Evolutionary conservation across 1,140 invertebrate species (phyloP), one percentile per base, ranked within the genome.

Genomic region (Mamestra configurata): DNA sequence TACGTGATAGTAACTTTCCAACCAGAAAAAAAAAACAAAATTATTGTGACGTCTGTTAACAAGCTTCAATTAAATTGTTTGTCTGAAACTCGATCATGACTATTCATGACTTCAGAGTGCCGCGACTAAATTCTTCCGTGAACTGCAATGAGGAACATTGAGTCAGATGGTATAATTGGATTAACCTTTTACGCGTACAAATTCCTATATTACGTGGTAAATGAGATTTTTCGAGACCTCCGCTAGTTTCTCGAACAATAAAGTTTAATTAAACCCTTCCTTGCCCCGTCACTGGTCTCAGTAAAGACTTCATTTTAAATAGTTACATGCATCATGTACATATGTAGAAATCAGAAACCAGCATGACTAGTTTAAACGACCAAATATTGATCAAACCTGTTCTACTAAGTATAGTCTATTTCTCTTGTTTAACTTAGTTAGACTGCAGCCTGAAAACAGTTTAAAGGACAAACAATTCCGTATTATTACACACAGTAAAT

Each of bases 91-190:
- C 61, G 75, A 86, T 86, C 66, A 61, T 53, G 49, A 55, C 22
- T 68, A 8, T 18, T 86, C 66, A 61, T 53, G 49, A 55, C 22
- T 68, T n/a, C 31, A 1, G 76, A 46, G 40, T 31, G 22, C 37
- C 64, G 46, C 43, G 51, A 55, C 40, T 71, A 57, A 84, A 86
- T 86, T 87, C 82, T 92, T 90, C 86, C 85, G 84, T 79, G 88
- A 90, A 92, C 84, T 83, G 84, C 79, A 79, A 57, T 37, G 37
- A 83, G 80, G 79, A 86, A 75, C 79, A 86, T 88, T 90, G 87
- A 90, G 87, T 90, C 89, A 92, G 83, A 85, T 76, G 22, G 22
- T 40, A 49, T 89, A 92, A 92, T 92, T 90, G 82, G 87, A 88
- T 90, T 87, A 92, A 79, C 82, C 57, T 76, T 72, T 83, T 75